Evolutionary conservation across 1,140 invertebrate species (phyloP), one percentile per base, ranked within the genome.

Genomic region (Colletes gigas): DNA sequence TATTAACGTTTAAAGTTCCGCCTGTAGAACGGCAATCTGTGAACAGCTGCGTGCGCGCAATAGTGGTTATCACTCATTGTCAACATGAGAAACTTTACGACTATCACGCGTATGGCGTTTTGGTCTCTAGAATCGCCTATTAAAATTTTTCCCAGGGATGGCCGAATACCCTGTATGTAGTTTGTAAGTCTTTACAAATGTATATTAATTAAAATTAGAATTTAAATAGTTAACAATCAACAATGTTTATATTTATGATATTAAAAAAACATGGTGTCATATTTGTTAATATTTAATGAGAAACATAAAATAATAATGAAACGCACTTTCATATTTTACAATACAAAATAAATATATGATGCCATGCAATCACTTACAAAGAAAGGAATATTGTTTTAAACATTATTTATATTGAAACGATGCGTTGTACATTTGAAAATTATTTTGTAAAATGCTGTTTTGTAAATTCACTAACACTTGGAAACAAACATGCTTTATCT

Each of bases 231-330:
- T 47, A 47, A 44, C 17, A 47, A 30, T 72, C 17, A 47, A 60
- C n/a, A 44, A 41, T n/a, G 10, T 59, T 12, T 21, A 21, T 5
- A 12, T 66, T 12, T 12, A 4, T 44, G 15, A 67, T 15, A 21
- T 67, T 21, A 67, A 50, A 47, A 50, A 21, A 5, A 8, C 6
- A 50, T 12, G 19, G 15, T 17, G 10, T 10, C 44, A 66, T 21
- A 19, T 5, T 60, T 66, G 12, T 63, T 54, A 55, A n/a, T 15
- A 7, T 69, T 55, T 82, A 10, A 4, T 39, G 44, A 17, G 21
- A 39, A 41, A 80, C 66, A 47, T 74, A 63, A 70, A 63, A 9
- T 14, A 67, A 6, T 41, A 52, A 57, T 14, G 15, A 4, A 17
- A 55, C 12, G 19, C 4, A 19, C 54, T 19, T 54, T 54, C 15